A percentile compares a stretch with the other conserved stretches of the same genome.
Conservation (phyloP, 2,113 vertebrate genomes). For the Toxotes chatareus region DNA sequence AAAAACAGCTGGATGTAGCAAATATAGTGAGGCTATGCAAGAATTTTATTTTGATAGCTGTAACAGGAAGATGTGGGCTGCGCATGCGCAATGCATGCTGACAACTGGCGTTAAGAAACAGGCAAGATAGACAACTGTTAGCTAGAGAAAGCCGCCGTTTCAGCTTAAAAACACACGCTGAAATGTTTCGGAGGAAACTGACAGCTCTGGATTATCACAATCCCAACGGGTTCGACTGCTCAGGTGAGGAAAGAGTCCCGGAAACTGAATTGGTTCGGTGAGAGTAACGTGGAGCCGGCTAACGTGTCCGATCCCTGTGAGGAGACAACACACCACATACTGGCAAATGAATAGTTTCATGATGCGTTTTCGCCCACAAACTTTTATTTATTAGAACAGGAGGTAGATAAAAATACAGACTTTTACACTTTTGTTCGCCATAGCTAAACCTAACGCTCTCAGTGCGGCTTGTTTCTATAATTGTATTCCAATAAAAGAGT, state of each 20-base stretch:
- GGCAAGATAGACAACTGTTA: background rate
- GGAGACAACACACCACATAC: background rate
- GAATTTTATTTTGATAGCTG: constrained; percentile 46
- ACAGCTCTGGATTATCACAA: constrained; percentile 95
- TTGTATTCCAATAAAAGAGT: background rate
- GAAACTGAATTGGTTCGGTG: too few relatives aligned
- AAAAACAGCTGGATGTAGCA: too few relatives aligned
- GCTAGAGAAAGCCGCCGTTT: background rate
- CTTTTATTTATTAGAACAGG: fast-evolving
- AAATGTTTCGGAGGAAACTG: constrained; percentile 94
- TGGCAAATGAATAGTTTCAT: fast-evolving
- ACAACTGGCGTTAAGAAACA: too few relatives aligned
- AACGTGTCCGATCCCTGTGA: constrained; percentile 14
- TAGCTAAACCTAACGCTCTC: too few relatives aligned
- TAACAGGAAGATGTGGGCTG: background rate
- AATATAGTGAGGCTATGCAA: too few relatives aligned
- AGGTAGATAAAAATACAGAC: background rate
- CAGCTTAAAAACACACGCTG: background rate
- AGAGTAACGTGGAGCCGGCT: constrained; percentile 30
- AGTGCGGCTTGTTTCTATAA: background rate
- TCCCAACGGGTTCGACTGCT: constrained; percentile 89
- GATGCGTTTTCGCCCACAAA: fast-evolving
- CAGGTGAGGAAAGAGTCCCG: constrained; percentile 80
- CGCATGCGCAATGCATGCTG: constrained; percentile 48
- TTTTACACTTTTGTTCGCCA: background rate